These are phyloP conservation scores for Pseudolycoriella hygida DNA, from an alignment of 2,888 invertebrate species.

Conservation along the genomic window DNA sequence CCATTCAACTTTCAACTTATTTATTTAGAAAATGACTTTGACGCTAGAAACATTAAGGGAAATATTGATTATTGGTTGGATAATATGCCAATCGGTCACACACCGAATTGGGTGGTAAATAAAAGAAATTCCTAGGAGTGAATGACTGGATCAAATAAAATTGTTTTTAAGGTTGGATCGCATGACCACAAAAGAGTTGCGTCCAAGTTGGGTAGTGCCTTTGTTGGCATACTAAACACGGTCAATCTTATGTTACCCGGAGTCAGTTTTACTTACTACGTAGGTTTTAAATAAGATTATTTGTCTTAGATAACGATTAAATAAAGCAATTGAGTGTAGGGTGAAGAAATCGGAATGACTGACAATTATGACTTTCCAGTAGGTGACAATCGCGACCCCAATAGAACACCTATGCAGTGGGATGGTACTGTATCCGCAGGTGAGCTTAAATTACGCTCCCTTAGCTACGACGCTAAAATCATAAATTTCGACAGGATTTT, in stretches of 20 bases:
- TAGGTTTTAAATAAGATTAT: too few species aligned
- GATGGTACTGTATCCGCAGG: constrained; percentile 24
- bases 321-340: constrained; percentile 19
- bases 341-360: constrained; percentile 53
- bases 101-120: constrained; percentile 44
- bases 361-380: constrained; percentile 26
- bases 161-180: constrained; percentile 34
- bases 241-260: constrained; percentile 57
- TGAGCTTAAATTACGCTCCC: not conserved
- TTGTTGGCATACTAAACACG: constrained; percentile 49
- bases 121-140: not conserved
- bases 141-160: not conserved
- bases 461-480: not conserved
- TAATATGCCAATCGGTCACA: constrained; percentile 32
- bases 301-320: too few species aligned
- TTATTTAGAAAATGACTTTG: constrained; percentile 29
- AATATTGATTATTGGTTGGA: constrained; percentile 34
- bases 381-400: constrained; percentile 32
- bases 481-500: constrained; percentile 33
- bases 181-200: constrained; percentile 45
- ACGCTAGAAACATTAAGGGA: constrained; percentile 31
- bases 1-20: constrained; percentile 42
- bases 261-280: constrained; percentile 63
- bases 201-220: constrained; percentile 40
- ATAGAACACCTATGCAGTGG: constrained; percentile 45